Evolutionary conservation across 2,113 vertebrate genomes (phyloP).

Genomic region (Lontra canadensis): DNA sequence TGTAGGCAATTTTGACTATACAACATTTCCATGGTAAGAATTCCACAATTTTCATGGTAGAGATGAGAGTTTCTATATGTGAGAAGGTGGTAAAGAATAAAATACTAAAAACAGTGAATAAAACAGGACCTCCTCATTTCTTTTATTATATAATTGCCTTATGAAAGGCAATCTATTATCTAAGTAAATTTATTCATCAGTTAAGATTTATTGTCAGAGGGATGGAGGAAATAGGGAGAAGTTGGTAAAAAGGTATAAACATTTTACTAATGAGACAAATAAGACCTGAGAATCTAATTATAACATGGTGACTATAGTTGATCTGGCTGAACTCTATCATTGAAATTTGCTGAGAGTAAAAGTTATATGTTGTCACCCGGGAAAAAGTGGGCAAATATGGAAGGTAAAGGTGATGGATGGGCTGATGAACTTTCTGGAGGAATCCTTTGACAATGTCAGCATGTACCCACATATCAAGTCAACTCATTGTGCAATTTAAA

Average conservation of each 20-base stretch:
- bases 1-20: background rate
- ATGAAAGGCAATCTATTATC: background rate
- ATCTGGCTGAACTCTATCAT: background rate
- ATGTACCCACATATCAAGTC: background rate
- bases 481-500: background rate
- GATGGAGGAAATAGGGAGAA: background rate
- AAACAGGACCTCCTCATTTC: background rate
- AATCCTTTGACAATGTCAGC: background rate
- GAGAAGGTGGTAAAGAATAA: background rate
- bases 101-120: background rate
- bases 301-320: background rate
- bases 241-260: background rate
- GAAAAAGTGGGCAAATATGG: background rate
- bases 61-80: background rate
- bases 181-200: background rate
- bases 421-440: background rate
- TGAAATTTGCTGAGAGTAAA: background rate
- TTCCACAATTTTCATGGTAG: background rate
- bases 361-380: background rate
- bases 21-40: background rate
- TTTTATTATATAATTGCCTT: background rate
- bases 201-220: background rate
- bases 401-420: background rate
- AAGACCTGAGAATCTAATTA: background rate
- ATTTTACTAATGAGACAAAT: background rate